Conservation (phyloP, 2,113 vertebrate species). For the Pachypanchax playfairii region DNA sequence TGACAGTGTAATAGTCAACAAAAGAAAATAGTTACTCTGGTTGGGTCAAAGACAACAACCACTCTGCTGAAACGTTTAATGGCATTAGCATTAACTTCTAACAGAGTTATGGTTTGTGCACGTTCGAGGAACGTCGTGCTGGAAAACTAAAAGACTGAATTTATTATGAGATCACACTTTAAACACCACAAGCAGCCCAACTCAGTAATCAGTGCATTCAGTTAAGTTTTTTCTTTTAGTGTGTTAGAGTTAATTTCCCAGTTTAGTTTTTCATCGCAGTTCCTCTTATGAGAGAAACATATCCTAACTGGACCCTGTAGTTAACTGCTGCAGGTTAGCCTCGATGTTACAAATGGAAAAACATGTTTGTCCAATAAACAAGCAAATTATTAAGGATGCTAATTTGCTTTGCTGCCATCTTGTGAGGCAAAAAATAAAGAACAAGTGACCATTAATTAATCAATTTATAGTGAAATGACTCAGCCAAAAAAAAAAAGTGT, state of each 20-base stretch:
- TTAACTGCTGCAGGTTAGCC: no score
- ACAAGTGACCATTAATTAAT: no score
- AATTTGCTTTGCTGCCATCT: no score
- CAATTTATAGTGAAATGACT: no score
- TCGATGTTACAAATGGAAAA: no score
- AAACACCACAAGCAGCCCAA: background rate
- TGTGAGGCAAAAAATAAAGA: no score
- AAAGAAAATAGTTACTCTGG: constrained; percentile 63
- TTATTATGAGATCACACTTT: background rate
- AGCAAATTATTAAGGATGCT: no score
- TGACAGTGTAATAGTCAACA: constrained; percentile 59
- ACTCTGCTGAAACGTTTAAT: constrained; percentile 49
- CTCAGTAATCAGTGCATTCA: background rate
- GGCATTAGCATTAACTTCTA: constrained; percentile 55
- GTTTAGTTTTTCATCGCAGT: background rate
- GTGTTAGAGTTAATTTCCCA: background rate
- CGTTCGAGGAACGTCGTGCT: background rate
- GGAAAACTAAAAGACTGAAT: constrained; percentile 16
- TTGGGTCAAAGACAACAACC: constrained; percentile 60
- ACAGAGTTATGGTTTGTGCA: constrained; percentile 2
- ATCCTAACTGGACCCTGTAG: no score
- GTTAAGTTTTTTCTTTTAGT: no score
- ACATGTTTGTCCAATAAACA: no score
- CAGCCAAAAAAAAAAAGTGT: no score
- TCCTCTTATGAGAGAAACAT: no score